Evolutionary conservation across 2,113 vertebrate species (phyloP).

Genomic region (Labrus mixtus): DNA sequence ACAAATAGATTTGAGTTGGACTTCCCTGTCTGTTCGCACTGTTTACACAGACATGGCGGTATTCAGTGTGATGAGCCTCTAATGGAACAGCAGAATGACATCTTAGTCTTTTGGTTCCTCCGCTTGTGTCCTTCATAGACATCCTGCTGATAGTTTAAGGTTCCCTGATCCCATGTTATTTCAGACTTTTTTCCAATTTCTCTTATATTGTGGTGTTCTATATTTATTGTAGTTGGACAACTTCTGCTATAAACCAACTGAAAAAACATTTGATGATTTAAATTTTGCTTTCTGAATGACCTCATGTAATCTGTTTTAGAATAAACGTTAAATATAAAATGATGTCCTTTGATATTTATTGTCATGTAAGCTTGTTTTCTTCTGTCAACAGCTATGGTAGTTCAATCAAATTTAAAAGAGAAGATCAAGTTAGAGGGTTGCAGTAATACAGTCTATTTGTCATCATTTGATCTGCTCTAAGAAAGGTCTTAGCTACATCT

Average conservation of each 20-base stretch:
- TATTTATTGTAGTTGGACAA: too few relatives aligned
- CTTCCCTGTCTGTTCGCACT: slow-evolving; percentile 51
- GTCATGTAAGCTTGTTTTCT: not conserved
- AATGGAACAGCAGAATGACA: slow-evolving; percentile 59
- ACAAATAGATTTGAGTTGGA: slow-evolving; percentile 76
- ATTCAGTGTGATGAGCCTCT: slow-evolving; percentile 53
- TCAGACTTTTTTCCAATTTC: not conserved
- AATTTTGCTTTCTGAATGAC: not conserved
- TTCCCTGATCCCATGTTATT: slow-evolving; percentile 9
- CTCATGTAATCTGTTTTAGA: not conserved
- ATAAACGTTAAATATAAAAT: not conserved
- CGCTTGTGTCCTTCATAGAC: slow-evolving; percentile 36
- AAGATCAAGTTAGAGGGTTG: slow-evolving; percentile 26
- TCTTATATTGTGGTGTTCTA: not conserved
- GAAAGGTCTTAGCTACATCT: slow-evolving; percentile 50
- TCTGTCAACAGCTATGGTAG: slow-evolving; percentile 1
- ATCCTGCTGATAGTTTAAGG: slow-evolving; percentile 39
- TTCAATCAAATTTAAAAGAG: slow-evolving; percentile 15
- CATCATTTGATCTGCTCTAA: slow-evolving; percentile 51
- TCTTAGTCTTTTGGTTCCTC: slow-evolving; percentile 39
- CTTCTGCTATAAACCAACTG: not conserved
- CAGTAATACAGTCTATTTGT: slow-evolving; percentile 36
- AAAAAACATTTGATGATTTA: not conserved
- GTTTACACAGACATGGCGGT: slow-evolving; percentile 55
- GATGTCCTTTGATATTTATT: not conserved